A percentile compares a stretch with the other conserved stretches of the same genome.
phyloP scores from a whole-genome alignment of 2,113 vertebrate species.

The Halcyon malimbica region DNA sequence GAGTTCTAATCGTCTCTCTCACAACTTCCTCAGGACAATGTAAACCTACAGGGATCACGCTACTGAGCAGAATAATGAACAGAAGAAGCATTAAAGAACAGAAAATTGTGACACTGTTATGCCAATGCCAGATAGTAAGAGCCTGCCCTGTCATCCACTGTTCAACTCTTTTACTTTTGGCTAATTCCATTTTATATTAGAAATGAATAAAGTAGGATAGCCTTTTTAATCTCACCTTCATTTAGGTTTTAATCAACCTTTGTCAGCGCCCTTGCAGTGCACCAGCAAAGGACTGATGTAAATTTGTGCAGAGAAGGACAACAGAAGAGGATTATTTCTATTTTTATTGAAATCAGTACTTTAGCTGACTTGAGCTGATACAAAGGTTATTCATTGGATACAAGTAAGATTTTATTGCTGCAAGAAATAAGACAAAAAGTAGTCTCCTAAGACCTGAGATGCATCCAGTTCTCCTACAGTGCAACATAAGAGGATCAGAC shows the following conservation, averaged over 20 bases:
- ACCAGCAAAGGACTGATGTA: not conserved
- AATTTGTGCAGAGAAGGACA: not conserved
- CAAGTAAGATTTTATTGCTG: not conserved
- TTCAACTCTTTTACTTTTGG: not conserved
- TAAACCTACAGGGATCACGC: not conserved
- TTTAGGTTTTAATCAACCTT: not conserved
- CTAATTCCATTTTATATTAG: not conserved
- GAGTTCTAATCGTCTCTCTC: not conserved
- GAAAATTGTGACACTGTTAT: not conserved
- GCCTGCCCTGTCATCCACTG: not conserved
- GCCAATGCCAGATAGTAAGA: not conserved
- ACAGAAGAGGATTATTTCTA: not conserved
- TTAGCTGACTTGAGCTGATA: not conserved
- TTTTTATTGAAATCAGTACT: not conserved
- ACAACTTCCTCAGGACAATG: not conserved
- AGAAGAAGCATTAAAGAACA: not conserved
- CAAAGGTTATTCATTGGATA: not conserved
- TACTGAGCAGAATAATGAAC: not conserved
- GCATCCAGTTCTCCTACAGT: not conserved
- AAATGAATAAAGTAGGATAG: not conserved
- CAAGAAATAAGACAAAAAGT: not conserved
- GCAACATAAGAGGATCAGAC: not conserved
- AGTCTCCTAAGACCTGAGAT: not conserved
- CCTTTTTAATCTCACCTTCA: not conserved
- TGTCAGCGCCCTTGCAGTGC: not conserved